Evolutionary conservation across 2,797 vertebrate genomes (phyloP).

Genomic region (Bovichtus variegatus): DNA sequence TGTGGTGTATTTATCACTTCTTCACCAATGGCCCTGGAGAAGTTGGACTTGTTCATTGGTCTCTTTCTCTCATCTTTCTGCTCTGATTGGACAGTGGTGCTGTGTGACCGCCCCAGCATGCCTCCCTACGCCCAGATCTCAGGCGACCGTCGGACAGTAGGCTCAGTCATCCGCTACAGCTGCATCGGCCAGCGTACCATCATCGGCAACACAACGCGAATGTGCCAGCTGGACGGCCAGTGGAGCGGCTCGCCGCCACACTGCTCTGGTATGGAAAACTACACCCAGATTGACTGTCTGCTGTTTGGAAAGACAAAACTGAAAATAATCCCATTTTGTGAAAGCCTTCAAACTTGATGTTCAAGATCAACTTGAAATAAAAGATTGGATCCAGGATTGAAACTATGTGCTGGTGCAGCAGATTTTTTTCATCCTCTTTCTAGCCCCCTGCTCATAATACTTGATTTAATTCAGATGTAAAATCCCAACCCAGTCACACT

Average conservation of each 20-base stretch:
- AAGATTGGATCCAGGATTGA: background rate
- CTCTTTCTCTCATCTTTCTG: constrained; percentile 24
- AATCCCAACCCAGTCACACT: constrained; percentile 12
- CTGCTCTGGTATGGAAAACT: constrained; percentile 91
- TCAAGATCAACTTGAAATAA: constrained; percentile 9
- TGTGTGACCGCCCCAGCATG: constrained; percentile 93
- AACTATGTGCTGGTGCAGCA: background rate
- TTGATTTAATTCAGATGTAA: constrained; percentile 39
- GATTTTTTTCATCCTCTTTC: background rate
- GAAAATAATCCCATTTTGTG: constrained; percentile 8
- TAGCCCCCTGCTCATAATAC: background rate
- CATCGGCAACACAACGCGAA: constrained; percentile 94
- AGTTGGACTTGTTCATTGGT: background rate
- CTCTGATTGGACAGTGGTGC: constrained; percentile 88
- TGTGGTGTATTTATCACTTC: background rate
- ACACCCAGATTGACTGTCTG: constrained; percentile 33
- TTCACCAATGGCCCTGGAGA: background rate
- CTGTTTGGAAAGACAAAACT: background rate
- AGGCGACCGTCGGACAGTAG: constrained; percentile 91
- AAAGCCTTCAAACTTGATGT: constrained; percentile 1
- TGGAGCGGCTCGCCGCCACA: constrained; percentile 97
- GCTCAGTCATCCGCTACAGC: constrained; percentile 94
- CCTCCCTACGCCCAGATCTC: constrained; percentile 94
- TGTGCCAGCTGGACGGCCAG: constrained; percentile 95
- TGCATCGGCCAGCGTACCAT: constrained; percentile 90